A percentile compares a stretch with the other conserved stretches of the same genome.
These are phyloP conservation scores for Brachionus paranguensis DNA, from an alignment of 1,140 invertebrate genomes.

Conservation along the genomic window DNA sequence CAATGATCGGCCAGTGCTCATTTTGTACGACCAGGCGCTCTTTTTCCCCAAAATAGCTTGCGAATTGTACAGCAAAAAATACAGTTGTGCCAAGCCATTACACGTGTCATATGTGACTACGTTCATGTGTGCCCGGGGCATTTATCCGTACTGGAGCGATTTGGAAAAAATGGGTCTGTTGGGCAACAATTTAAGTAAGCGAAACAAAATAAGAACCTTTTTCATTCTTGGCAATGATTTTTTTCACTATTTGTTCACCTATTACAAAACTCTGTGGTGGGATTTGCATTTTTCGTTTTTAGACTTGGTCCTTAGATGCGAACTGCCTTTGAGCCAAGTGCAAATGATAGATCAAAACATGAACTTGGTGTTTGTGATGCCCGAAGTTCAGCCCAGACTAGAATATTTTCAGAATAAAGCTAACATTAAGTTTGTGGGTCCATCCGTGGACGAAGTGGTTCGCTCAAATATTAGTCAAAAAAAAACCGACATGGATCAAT, in stretches of 20 bases:
- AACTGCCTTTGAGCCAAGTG: neutral
- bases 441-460: constrained; percentile 15
- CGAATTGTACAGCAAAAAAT: constrained; percentile 27
- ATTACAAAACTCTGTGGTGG: constrained; percentile 39
- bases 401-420: neutral
- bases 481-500: constrained; percentile 10
- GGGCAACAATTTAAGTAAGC: neutral
- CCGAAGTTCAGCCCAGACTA: constrained; percentile 21
- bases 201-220: neutral
- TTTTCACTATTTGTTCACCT: constrained; percentile 17
- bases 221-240: neutral
- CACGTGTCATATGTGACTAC: constrained; percentile 24
- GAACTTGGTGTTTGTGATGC: constrained; percentile 36
- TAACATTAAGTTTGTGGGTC: constrained; percentile 33
- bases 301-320: constrained; percentile 22
- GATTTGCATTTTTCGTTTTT: constrained; percentile 15
- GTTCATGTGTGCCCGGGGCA: constrained; percentile 34
- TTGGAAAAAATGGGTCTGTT: constrained; percentile 36
- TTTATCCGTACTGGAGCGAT: constrained; percentile 33
- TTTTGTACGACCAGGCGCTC: constrained; percentile 27
- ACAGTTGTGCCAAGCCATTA: neutral
- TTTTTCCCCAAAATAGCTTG: constrained; percentile 36
- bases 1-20: constrained; percentile 9
- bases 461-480: constrained; percentile 5
- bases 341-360: constrained; percentile 28